A percentile compares a stretch with the other conserved stretches of the same genome.
Conservation (phyloP, 2,888 invertebrate genomes). For the Agriopis leucophaearia region DNA sequence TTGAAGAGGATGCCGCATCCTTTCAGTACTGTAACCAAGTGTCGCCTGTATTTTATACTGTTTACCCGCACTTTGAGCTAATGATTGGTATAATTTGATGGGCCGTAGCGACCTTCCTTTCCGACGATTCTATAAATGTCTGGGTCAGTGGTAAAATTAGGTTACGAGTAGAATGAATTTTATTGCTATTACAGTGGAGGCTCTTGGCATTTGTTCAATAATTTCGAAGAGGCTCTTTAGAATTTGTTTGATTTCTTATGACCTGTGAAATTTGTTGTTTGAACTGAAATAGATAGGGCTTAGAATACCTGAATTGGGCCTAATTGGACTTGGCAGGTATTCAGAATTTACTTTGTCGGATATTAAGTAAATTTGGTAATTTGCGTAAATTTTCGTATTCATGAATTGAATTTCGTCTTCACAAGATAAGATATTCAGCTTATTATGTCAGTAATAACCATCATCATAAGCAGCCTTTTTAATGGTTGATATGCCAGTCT, state of each 20-base stretch:
- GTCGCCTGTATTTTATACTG: constrained; percentile 46
- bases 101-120: constrained; percentile 42
- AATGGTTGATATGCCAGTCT: too few relatives aligned
- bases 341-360: background rate
- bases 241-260: constrained; percentile 15
- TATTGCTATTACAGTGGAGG: constrained; percentile 18
- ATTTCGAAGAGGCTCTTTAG: constrained; percentile 12
- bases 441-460: too few relatives aligned
- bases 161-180: constrained; percentile 25
- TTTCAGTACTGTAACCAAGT: constrained; percentile 42
- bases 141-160: constrained; percentile 34
- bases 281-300: background rate
- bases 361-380: background rate
- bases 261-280: constrained; percentile 7
- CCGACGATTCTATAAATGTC: constrained; percentile 38
- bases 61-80: constrained; percentile 42
- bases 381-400: background rate
- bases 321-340: constrained; percentile 3
- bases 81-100: constrained; percentile 43
- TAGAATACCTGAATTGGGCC: background rate
- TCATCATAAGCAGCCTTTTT: too few relatives aligned
- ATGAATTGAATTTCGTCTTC: background rate
- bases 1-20: constrained; percentile 55
- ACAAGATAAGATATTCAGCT: too few relatives aligned
- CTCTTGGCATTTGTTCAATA: constrained; percentile 29